Evolutionary conservation across 2,888 invertebrate species (phyloP).

Genomic region (Zonitis immaculata): DNA sequence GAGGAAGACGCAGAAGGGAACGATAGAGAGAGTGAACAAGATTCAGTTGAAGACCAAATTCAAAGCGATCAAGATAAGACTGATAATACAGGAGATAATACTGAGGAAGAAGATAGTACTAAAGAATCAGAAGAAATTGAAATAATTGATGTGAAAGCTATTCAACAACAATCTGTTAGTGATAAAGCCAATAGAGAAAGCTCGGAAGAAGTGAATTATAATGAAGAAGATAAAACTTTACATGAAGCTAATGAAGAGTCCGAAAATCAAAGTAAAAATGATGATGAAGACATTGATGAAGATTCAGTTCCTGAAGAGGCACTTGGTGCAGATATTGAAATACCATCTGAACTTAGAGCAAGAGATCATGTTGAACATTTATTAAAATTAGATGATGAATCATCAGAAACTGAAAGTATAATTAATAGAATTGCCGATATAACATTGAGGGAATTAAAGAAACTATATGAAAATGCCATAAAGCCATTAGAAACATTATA

Average conservation of each 20-base stretch:
- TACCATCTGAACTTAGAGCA: slow-evolving; percentile 72
- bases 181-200: slow-evolving; percentile 14
- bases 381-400: slow-evolving; percentile 72
- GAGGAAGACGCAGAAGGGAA: slow-evolving; percentile 19
- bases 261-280: slow-evolving; percentile 29
- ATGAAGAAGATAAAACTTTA: slow-evolving; percentile 9
- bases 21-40: slow-evolving; percentile 18
- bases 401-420: slow-evolving; percentile 64
- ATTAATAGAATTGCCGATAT: slow-evolving; percentile 70
- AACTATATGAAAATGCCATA: slow-evolving; percentile 78
- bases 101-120: slow-evolving; percentile 8
- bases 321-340: slow-evolving; percentile 61
- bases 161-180: not conserved
- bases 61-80: slow-evolving; percentile 23
- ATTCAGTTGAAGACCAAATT: slow-evolving; percentile 15
- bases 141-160: slow-evolving; percentile 7
- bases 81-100: slow-evolving; percentile 18
- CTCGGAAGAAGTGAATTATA: slow-evolving; percentile 13
- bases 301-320: slow-evolving; percentile 51
- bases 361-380: slow-evolving; percentile 77
- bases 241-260: slow-evolving; percentile 20
- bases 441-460: slow-evolving; percentile 79
- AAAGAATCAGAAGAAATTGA: slow-evolving; percentile 12
- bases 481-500: slow-evolving; percentile 87
- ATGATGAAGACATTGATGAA: slow-evolving; percentile 23